Evolutionary conservation across 2,113 vertebrate genomes (phyloP).

Genomic region (Peromyscus leucopus): DNA sequence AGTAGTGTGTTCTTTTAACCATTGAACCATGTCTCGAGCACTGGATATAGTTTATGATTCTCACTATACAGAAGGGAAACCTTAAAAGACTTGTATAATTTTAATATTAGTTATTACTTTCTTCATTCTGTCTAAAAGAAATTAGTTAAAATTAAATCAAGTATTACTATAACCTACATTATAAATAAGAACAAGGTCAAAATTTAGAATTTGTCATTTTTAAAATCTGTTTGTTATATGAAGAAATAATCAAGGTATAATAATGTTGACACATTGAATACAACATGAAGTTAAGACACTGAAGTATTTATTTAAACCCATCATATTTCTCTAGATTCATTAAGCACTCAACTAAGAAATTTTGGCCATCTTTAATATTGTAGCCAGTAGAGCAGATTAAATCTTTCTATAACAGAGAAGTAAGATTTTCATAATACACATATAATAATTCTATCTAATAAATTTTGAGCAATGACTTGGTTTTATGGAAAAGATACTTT

Average conservation of each 20-base stretch:
- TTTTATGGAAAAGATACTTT: background rate
- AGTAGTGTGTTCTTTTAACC: background rate
- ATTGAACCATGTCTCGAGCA: background rate
- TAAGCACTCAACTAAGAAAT: constrained; percentile 5
- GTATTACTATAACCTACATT: background rate
- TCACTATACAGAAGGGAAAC: background rate
- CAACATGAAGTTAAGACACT: background rate
- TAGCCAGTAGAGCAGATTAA: background rate
- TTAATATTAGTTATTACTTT: background rate
- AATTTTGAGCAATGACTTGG: background rate
- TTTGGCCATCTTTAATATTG: background rate
- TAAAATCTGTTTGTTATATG: background rate
- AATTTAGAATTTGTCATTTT: background rate
- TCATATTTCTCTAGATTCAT: background rate
- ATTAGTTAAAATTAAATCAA: background rate
- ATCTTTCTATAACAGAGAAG: background rate
- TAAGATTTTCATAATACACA: background rate
- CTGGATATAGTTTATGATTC: background rate
- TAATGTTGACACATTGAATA: constrained; percentile 3
- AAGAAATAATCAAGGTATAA: constrained; percentile 20
- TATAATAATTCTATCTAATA: background rate
- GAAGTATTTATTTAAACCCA: background rate
- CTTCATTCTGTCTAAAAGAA: background rate
- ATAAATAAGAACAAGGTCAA: background rate
- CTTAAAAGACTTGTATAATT: background rate